Evolutionary conservation across 2,113 vertebrate species (phyloP), one percentile per base, ranked within the genome.

Genomic region (Prinia subflava): DNA sequence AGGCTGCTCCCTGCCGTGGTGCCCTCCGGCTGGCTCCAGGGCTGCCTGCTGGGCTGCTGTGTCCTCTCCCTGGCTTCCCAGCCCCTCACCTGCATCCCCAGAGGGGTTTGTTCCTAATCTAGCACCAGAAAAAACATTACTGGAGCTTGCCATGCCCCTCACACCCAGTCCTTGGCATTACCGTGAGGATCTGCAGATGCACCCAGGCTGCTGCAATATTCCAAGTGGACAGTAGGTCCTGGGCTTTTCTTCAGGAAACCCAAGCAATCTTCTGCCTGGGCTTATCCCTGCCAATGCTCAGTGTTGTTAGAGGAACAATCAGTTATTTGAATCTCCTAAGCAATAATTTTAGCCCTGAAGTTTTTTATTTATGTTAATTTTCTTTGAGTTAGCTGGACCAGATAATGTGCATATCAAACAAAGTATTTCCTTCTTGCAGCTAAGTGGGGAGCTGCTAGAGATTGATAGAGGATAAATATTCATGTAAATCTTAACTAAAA

Each of bases 171-270:
- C 16, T 44, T 52, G 18, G 18, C 27, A 4, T 24, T 37, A 21
- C 1, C 5, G 57, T 1, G 8, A 62, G n/a, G 37, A n/a, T 41
- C 19, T 60, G 10, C 0, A 3, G 63, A 35, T 33, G 6, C 28
- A 30, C n/a, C 18, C n/a, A 30, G 76, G 16, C 55, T 73, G 46
- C 18, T 70, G 63, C 33, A 46, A 0, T 77, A 73, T 73, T 35
- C 41, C 3, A 2, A 49, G 55, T 6, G 14, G 10, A 16, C 7
- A 4, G 15, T 2, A 41, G 31, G 37, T 69, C 59, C 64, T 57
- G 74, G 35, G 12, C 41, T 80, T 83, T 70, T 31, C 74, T 65
- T 62, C 28, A 33, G 60, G 47, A 75, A 90, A 50, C 13, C 5
- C 31, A 56, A 74, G n/a, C 25, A 70, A 2, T 47, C 25, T 67